A percentile compares a stretch with the other conserved stretches of the same genome.
phyloP scores from a whole-genome alignment of 2,797 vertebrate species.

The Tauraco hartlaubi region DNA sequence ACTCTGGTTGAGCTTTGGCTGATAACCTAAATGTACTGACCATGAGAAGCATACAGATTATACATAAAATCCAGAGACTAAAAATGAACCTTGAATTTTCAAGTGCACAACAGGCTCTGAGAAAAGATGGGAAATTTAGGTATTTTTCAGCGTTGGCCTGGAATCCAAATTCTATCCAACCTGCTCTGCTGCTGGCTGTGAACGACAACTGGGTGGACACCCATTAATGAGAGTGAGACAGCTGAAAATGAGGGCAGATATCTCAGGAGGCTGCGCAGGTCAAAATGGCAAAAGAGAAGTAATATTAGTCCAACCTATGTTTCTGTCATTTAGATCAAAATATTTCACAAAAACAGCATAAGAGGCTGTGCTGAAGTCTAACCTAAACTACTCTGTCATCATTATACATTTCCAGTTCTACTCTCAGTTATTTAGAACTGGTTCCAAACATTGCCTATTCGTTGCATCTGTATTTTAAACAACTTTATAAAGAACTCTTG shows the following conservation, averaged over 20 bases:
- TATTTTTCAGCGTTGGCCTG: not conserved
- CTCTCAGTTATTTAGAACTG: not conserved
- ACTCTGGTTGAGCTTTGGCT: not conserved
- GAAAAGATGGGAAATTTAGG: not conserved
- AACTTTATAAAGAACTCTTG: not conserved
- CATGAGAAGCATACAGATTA: constrained; percentile 26
- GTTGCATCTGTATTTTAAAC: not conserved
- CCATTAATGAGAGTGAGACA: not conserved
- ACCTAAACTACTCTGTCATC: not conserved
- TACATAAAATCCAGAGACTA: constrained; percentile 18
- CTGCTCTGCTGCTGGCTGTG: not conserved
- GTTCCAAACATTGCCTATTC: not conserved
- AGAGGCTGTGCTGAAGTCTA: not conserved
- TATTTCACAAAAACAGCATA: not conserved
- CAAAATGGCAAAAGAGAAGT: not conserved
- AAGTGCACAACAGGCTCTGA: not conserved
- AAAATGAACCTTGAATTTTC: constrained; percentile 43
- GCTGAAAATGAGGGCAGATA: constrained; percentile 3
- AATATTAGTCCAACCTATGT: not conserved
- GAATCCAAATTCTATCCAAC: not conserved
- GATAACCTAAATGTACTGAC: constrained; percentile 49
- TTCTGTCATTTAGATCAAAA: not conserved
- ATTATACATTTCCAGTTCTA: not conserved
- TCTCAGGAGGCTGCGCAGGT: not conserved
- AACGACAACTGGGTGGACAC: not conserved